phyloP scores from a whole-genome alignment of 2,888 invertebrate genomes.

The Allygus modestus region DNA sequence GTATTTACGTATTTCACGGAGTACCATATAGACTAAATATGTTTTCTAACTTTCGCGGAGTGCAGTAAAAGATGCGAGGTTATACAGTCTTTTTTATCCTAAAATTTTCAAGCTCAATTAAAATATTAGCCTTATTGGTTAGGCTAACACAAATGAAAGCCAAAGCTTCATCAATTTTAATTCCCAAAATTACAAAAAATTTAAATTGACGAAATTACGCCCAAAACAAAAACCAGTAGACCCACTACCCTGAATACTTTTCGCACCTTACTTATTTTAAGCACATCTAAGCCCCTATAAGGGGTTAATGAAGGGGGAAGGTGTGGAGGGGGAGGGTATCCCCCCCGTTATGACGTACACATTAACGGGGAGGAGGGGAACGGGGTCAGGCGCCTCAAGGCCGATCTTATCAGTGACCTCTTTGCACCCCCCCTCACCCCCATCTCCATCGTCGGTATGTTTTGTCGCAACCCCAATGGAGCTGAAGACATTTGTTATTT shows the following conservation, averaged over 20 bases:
- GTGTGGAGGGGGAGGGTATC: not conserved
- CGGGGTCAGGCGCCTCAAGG: conserved; percentile 41
- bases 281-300: not conserved
- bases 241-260: conserved; percentile 3
- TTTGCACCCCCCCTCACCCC: conserved; percentile 1
- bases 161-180: too few relatives aligned
- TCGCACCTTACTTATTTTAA: not conserved
- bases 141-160: too few relatives aligned
- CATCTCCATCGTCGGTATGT: not conserved
- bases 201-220: not conserved
- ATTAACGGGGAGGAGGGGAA: not conserved
- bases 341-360: conserved; percentile 7
- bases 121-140: too few relatives aligned
- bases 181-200: too few relatives aligned
- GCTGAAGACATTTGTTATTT: not conserved
- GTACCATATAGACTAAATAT: too few relatives aligned
- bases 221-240: not conserved
- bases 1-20: too few relatives aligned
- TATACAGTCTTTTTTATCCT: too few relatives aligned
- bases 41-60: too few relatives aligned
- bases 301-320: not conserved
- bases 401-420: conserved; percentile 35
- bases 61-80: too few relatives aligned
- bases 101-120: too few relatives aligned
- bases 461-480: not conserved